These are phyloP conservation scores for Aradophagus sp. DNA, from an alignment of 1,140 invertebrate genomes.

Conservation along the genomic window DNA sequence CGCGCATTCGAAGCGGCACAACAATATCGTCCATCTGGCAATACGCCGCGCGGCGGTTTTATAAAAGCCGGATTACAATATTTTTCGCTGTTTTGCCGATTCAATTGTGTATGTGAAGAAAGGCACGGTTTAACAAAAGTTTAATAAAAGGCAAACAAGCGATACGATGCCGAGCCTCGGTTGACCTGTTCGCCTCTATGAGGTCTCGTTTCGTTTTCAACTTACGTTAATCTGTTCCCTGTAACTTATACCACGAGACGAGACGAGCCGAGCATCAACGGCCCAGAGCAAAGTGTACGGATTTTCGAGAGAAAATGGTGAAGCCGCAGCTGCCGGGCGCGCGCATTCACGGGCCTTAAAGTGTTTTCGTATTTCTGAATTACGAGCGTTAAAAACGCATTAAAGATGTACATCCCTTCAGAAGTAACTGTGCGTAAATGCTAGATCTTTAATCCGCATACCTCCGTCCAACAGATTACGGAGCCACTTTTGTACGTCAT, in stretches of 20 bases:
- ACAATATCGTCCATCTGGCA: no score
- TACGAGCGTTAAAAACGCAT: conserved; percentile 59
- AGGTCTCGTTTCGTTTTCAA: conserved; percentile 39
- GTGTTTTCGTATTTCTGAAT: conserved; percentile 66
- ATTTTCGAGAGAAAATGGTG: conserved; percentile 45
- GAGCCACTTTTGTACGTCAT: conserved; percentile 22
- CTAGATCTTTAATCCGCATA: conserved; percentile 47
- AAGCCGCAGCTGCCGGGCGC: conserved; percentile 57
- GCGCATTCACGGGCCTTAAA: conserved; percentile 60
- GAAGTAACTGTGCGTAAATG: conserved; percentile 51
- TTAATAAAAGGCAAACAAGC: conserved; percentile 75
- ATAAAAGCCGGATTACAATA: conserved; percentile 63
- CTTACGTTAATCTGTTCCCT: conserved; percentile 47
- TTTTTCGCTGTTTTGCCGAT: conserved; percentile 73
- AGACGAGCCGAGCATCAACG: no score
- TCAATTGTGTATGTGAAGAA: conserved; percentile 73
- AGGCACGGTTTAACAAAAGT: conserved; percentile 74
- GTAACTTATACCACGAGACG: conserved; percentile 47
- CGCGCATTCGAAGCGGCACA: no score
- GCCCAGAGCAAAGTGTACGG: conserved; percentile 51
- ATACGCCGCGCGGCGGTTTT: no score
- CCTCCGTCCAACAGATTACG: conserved; percentile 47
- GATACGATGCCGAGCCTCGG: conserved; percentile 37
- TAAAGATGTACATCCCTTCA: conserved; percentile 47
- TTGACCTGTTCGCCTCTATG: conserved; percentile 48